phyloP scores from a whole-genome alignment of 1,140 invertebrate species.

The Olivierus martensii region DNA sequence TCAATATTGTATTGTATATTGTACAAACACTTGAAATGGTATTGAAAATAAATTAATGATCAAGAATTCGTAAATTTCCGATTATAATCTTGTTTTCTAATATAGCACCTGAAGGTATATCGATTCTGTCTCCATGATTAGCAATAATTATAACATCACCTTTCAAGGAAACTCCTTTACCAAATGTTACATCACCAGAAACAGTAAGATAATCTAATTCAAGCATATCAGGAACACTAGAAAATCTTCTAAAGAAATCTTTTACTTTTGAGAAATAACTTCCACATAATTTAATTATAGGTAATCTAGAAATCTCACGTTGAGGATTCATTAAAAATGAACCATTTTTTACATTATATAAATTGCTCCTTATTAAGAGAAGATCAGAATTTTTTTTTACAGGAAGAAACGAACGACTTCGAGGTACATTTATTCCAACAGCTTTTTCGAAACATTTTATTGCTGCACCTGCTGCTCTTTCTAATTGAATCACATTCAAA shows the following conservation, averaged over 20 bases:
- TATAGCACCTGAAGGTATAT: conserved; percentile 88
- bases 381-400: conserved; percentile 99
- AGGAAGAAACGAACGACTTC: conserved; percentile 91
- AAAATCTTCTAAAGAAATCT: conserved; percentile 84
- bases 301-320: conserved; percentile 90
- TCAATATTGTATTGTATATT: too few relatives aligned
- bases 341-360: conserved; percentile 82
- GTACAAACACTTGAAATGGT: too few relatives aligned
- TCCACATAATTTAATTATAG: conserved; percentile 89
- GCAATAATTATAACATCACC: conserved; percentile 99
- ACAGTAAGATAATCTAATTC: conserved; percentile 98
- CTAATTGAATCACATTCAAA: conserved; percentile 88
- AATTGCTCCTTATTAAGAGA: conserved; percentile 93
- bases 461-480: conserved; percentile 96
- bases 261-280: conserved; percentile 80
- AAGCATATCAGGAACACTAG: conserved; percentile 87
- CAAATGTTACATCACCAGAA: conserved; percentile 97
- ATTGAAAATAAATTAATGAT: too few relatives aligned
- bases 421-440: conserved; percentile 82
- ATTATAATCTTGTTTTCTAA: conserved; percentile 99
- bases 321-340: conserved; percentile 80
- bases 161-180: conserved; percentile 82
- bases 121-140: conserved; percentile 96
- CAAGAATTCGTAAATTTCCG: conserved; percentile 92
- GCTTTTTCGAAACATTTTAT: conserved; percentile 94